These are phyloP conservation scores for Palythoa caribaeorum DNA, from an alignment of 92 coral and sea anemone species.

Conservation along the genomic window DNA sequence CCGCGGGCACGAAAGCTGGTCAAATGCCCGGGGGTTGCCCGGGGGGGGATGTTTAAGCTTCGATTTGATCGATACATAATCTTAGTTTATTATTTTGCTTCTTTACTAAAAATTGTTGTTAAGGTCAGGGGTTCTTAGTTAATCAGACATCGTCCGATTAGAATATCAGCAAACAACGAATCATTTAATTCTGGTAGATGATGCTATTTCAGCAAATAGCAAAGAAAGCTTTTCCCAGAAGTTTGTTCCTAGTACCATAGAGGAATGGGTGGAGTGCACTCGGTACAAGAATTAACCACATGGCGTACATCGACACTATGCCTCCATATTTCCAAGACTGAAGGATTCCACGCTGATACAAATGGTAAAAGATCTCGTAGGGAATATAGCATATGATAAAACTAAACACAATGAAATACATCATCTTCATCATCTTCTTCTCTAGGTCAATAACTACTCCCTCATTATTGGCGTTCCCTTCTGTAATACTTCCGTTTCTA, in stretches of 20 bases:
- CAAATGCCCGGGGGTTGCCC: too few relatives aligned
- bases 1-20: too few relatives aligned
- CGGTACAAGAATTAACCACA: conserved; percentile 22
- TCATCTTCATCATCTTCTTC: conserved; percentile 9
- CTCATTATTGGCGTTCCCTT: neutral
- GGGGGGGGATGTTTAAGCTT: too few relatives aligned
- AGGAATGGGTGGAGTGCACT: conserved; percentile 36
- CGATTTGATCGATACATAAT: too few relatives aligned
- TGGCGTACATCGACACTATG: conserved; percentile 11
- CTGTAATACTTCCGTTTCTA: neutral
- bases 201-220: neutral
- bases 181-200: neutral
- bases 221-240: conserved; percentile 27
- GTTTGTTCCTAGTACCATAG: conserved; percentile 28
- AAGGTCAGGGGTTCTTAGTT: too few relatives aligned
- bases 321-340: conserved; percentile 26
- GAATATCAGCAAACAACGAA: too few relatives aligned
- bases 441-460: conserved; percentile 15
- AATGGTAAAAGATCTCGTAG: neutral
- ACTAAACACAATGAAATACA: conserved; percentile 28
- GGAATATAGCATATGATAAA: conserved; percentile 23
- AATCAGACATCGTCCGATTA: too few relatives aligned
- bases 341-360: neutral
- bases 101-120: too few relatives aligned
- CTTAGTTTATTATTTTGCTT: too few relatives aligned